Conservation (phyloP, 2,888 invertebrate genomes). For the Liodrosophila aerea region DNA sequence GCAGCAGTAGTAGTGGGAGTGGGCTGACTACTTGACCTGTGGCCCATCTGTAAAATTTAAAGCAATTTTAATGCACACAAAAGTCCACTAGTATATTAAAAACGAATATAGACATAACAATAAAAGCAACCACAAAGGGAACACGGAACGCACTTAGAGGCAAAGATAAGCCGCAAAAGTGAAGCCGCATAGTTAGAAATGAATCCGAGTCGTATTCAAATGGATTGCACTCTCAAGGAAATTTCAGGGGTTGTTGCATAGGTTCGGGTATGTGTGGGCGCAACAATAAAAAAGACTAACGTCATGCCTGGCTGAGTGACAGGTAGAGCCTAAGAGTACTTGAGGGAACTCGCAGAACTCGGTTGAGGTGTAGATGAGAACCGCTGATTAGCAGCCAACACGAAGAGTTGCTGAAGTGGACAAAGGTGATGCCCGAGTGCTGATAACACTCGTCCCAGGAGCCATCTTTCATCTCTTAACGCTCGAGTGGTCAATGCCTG, state of each 20-base stretch:
- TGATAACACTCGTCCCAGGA: slow-evolving; percentile 36
- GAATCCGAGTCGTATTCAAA: background rate
- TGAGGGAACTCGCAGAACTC: slow-evolving; percentile 4
- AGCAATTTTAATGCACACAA: slow-evolving; percentile 50
- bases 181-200: background rate
- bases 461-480: slow-evolving; percentile 32
- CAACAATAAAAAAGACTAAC: slow-evolving; percentile 35
- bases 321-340: slow-evolving; percentile 30
- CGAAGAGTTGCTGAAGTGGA: slow-evolving; percentile 28
- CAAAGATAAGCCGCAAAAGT: slow-evolving; percentile 15
- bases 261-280: slow-evolving; percentile 24
- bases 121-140: slow-evolving; percentile 4
- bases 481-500: slow-evolving; percentile 33
- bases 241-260: background rate
- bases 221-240: background rate
- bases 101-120: slow-evolving; percentile 21
- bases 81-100: slow-evolving; percentile 25
- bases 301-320: slow-evolving; percentile 56
- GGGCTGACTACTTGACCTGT: slow-evolving; percentile 33
- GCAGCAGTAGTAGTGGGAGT: too few species aligned
- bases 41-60: slow-evolving; percentile 65
- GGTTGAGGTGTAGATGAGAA: slow-evolving; percentile 22
- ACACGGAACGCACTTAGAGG: slow-evolving; percentile 17
- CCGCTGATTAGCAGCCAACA: slow-evolving; percentile 38
- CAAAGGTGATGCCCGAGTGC: slow-evolving; percentile 36